Evolutionary conservation across 2,113 vertebrate species (phyloP).

Genomic region (Stegastes partitus): DNA sequence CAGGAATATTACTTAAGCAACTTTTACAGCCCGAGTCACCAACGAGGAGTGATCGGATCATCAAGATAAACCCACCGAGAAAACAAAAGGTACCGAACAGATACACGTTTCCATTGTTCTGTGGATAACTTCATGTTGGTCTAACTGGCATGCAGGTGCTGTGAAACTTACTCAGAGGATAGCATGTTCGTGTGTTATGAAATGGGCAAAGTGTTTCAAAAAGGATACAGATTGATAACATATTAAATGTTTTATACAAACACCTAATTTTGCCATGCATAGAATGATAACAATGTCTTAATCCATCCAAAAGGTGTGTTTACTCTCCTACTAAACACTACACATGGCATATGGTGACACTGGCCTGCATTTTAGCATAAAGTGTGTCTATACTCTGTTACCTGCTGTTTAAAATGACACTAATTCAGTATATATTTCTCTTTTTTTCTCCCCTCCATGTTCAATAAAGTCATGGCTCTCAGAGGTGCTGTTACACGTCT

Average conservation of each 20-base stretch:
- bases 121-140: not conserved
- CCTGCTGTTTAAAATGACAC: not conserved
- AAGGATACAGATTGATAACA: not conserved
- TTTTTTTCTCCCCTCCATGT: not conserved
- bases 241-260: not conserved
- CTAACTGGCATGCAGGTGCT: not conserved
- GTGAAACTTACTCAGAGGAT: not conserved
- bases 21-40: not conserved
- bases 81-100: slow-evolving; percentile 34
- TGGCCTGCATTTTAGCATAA: too few species aligned
- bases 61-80: not conserved
- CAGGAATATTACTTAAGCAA: slow-evolving; percentile 53
- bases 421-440: not conserved
- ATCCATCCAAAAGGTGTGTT: not conserved
- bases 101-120: not conserved
- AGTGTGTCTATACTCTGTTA: too few species aligned
- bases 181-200: not conserved
- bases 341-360: too few species aligned
- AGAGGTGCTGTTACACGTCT: slow-evolving; percentile 68
- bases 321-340: not conserved
- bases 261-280: not conserved
- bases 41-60: not conserved
- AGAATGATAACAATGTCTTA: not conserved
- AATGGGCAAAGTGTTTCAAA: not conserved
- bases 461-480: slow-evolving; percentile 77